A percentile compares a stretch with the other conserved stretches of the same genome.
Evolutionary conservation across 2,888 invertebrate genomes (phyloP).

Genomic region (Chirona hameri): DNA sequence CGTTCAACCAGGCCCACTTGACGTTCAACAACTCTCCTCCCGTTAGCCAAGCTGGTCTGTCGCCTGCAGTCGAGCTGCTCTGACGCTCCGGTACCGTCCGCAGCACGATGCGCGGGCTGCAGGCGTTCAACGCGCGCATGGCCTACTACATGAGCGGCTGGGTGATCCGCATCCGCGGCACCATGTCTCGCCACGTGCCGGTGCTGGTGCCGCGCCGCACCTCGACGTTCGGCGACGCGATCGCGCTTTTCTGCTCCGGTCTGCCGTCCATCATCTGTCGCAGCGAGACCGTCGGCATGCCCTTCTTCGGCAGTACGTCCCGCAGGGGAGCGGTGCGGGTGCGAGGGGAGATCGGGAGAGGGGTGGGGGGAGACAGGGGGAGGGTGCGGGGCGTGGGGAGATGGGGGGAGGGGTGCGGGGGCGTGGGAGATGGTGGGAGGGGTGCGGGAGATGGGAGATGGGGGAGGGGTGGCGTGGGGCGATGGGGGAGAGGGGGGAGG

Average conservation of each 20-base stretch:
- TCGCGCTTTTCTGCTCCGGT: conserved; percentile 73
- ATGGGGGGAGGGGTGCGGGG: no score
- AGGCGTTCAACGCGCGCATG: background rate
- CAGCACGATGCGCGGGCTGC: background rate
- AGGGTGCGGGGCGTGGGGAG: no score
- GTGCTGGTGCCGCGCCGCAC: conserved; percentile 82
- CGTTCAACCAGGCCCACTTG: no score
- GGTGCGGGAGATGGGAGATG: no score
- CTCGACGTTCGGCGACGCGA: conserved; percentile 84
- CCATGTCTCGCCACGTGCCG: conserved; percentile 69
- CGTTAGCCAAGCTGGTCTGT: background rate
- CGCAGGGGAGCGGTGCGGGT: no score
- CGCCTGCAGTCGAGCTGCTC: background rate
- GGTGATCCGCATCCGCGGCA: background rate
- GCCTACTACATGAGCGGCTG: background rate
- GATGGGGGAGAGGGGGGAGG: no score
- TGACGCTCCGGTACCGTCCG: background rate
- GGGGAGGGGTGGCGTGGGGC: no score
- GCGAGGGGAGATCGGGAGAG: no score
- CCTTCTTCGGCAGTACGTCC: conserved; percentile 77
- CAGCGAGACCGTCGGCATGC: conserved; percentile 73
- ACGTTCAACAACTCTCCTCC: no score
- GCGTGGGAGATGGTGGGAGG: no score
- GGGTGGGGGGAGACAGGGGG: no score
- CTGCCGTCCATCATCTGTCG: conserved; percentile 87